A percentile compares a stretch with the other conserved stretches of the same genome.
phyloP scores from a whole-genome alignment of 2,888 invertebrate genomes.

The Linyphia triangularis region DNA sequence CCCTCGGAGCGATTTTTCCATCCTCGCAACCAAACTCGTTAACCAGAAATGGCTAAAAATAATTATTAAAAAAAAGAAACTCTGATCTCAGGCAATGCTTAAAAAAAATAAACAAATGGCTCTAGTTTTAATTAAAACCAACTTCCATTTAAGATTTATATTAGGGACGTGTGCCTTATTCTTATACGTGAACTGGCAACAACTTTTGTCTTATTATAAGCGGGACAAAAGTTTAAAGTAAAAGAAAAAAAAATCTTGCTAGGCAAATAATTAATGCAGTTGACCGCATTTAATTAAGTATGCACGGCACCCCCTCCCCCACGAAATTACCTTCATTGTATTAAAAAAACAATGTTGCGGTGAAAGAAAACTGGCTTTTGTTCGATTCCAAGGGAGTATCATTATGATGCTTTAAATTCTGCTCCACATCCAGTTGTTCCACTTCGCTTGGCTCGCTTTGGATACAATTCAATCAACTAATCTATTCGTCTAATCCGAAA shows the following conservation, averaged over 20 bases:
- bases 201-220: constrained; percentile 48
- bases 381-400: constrained; percentile 21
- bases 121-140: constrained; percentile 65
- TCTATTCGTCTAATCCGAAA: constrained; percentile 24
- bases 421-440: neutral
- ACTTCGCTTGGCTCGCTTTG: neutral
- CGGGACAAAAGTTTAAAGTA: constrained; percentile 34
- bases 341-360: neutral
- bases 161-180: constrained; percentile 33
- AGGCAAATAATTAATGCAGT: constrained; percentile 66
- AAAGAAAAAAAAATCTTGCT: constrained; percentile 5
- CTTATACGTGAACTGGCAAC: constrained; percentile 31
- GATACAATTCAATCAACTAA: neutral
- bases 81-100: neutral
- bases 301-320: neutral
- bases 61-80: neutral
- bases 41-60: constrained; percentile 5
- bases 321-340: neutral
- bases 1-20: neutral
- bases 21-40: neutral
- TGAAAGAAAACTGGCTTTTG: constrained; percentile 28
- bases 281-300: constrained; percentile 70
- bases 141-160: constrained; percentile 67
- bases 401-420: constrained; percentile 47
- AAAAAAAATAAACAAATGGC: neutral